A percentile compares a stretch with the other conserved stretches of the same genome.
These are phyloP conservation scores for Zophobas morio DNA, from an alignment of 1,140 invertebrate genomes.

Conservation along the genomic window DNA sequence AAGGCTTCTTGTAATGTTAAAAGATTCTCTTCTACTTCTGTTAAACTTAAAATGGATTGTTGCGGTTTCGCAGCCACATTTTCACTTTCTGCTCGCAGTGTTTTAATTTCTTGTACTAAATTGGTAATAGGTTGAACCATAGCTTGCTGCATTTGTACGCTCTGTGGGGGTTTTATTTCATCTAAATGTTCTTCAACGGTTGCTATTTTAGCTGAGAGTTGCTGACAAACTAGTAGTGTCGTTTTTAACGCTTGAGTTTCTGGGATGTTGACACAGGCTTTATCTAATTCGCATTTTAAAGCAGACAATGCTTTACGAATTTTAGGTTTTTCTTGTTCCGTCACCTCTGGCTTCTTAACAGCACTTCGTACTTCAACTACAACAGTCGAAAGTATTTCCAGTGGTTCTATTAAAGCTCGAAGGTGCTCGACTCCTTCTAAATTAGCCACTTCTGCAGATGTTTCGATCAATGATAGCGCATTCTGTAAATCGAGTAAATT, in stretches of 20 bases:
- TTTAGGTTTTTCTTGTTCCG: conserved; percentile 43
- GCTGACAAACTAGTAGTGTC: neutral
- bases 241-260: conserved; percentile 24
- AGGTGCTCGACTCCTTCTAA: conserved; percentile 4
- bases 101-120: conserved; percentile 28
- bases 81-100: conserved; percentile 26
- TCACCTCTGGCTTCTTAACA: conserved; percentile 44
- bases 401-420: conserved; percentile 28
- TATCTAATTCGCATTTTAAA: conserved; percentile 49
- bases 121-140: neutral
- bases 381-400: conserved; percentile 45
- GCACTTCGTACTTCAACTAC: conserved; percentile 41
- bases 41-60: neutral
- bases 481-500: conserved; percentile 29
- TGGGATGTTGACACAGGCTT: neutral
- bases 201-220: conserved; percentile 19
- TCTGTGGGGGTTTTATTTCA: neutral
- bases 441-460: neutral
- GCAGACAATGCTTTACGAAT: conserved; percentile 36
- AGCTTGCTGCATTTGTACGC: neutral
- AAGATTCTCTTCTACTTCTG: neutral
- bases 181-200: conserved; percentile 11
- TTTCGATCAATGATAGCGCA: neutral
- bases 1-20: neutral
- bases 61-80: neutral